Evolutionary conservation across 2,797 vertebrate species (phyloP), one percentile per base, ranked within the genome.

Genomic region (Aldrovandia affinis): DNA sequence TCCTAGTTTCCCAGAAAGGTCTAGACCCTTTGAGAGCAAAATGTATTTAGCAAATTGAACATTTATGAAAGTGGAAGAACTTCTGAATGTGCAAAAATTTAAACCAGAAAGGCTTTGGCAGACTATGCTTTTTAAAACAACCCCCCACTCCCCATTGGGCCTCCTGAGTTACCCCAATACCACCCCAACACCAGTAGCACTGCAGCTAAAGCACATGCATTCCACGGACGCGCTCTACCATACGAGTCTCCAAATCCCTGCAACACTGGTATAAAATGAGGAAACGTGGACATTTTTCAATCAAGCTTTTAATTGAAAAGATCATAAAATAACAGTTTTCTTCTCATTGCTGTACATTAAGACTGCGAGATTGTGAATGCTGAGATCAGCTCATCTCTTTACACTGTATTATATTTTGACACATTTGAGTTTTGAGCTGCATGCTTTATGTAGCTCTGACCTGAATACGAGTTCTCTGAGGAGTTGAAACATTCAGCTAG

Each of bases 221-320:
- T 50, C 6, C 12, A 92, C 55, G 3, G 14, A 14, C 55, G 4
- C 55, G n/a, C 25, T 0, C 14, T 1, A 4, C 5, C 8, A 6
- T 63, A n/a, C 25, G 7, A 63, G 9, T 10, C 22, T 9, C 22
- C 7, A n/a, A 63, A n/a, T 1, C 1, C 8, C 22, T 5, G 5
- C n/a, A 0, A 57, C 25, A 65, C 30, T 79, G 20, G 91, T 91
- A 88, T 25, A 89, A 86, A 65, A 84, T 44, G 39, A 55, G 33
- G n/a, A 28, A 39, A 30, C 78, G n/a, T 22, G 14, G 20, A 73
- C 89, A 86, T 94, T 97, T 96, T 97, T 97, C 95, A 96, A 97
- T 97, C 97, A 98, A 98, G 96, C 97, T 98, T 99, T 99, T 99
- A 99, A 98, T 99, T 44, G 97, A 98, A 99, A 98, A 98, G 97